Conservation (phyloP, 2,113 vertebrate species). For the Conger conger region DNA sequence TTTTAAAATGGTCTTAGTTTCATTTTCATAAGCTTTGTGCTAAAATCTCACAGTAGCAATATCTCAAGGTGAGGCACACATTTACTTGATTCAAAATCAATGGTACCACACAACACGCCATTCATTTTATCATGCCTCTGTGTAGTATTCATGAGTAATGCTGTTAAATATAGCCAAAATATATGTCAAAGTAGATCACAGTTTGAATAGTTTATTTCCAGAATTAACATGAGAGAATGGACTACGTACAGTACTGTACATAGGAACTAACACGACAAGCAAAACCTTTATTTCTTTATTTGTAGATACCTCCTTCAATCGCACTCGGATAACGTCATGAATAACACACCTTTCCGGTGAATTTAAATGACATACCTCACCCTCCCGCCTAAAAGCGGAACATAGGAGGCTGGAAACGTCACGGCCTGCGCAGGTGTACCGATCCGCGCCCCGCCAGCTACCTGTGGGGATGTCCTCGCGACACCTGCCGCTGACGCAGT, state of each 20-base stretch:
- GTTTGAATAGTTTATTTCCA: not conserved
- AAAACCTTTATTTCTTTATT: not conserved
- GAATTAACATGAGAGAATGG: not conserved
- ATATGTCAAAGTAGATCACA: not conserved
- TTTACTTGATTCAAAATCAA: not conserved
- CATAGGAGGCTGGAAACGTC: conserved; percentile 11
- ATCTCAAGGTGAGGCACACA: not conserved
- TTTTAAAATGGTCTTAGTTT: not conserved
- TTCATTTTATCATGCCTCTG: not conserved
- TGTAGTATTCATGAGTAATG: not conserved
- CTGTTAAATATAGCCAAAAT: not conserved
- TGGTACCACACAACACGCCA: not conserved
- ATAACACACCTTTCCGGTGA: not conserved
- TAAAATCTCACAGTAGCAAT: not conserved
- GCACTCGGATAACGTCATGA: not conserved
- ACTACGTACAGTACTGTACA: too few species aligned
- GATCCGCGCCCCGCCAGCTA: conserved; percentile 46
- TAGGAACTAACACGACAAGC: not conserved
- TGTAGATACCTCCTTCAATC: conserved; percentile 3
- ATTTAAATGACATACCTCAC: not conserved
- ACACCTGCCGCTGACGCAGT: conserved; percentile 56
- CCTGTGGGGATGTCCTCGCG: conserved; percentile 40
- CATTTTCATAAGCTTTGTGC: not conserved
- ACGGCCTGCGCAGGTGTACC: conserved; percentile 41
- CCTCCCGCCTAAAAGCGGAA: not conserved